phyloP scores from a whole-genome alignment of 53 echinoderm and acorn worm species.

The Pentamera pediparva region DNA sequence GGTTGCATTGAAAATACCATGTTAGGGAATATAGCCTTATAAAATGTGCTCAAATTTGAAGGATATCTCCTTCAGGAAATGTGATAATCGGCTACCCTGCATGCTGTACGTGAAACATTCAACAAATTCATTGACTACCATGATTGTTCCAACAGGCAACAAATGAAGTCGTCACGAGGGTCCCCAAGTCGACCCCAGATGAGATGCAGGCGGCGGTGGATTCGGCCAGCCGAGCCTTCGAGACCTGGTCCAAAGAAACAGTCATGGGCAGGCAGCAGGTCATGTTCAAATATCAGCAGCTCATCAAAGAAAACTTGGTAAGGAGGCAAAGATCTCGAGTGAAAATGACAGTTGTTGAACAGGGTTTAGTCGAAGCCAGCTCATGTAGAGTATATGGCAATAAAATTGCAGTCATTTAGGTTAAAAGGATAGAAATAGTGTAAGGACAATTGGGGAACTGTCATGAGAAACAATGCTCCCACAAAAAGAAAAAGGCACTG shows the following conservation, averaged over 20 bases:
- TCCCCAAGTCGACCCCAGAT: constrained; percentile 75
- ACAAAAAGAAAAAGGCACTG: background rate
- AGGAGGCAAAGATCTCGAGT: background rate
- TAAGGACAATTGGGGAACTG: background rate
- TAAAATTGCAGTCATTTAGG: background rate
- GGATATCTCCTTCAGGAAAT: no score
- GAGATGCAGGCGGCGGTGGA: constrained; percentile 82
- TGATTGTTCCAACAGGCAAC: constrained; percentile 58
- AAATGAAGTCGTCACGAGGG: constrained; percentile 86
- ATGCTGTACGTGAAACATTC: no score
- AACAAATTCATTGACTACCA: no score
- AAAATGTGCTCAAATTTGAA: no score
- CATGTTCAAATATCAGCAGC: constrained; percentile 82
- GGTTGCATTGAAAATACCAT: no score
- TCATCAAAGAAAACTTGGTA: constrained; percentile 89
- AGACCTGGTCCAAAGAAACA: constrained; percentile 58
- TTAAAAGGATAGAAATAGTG: background rate
- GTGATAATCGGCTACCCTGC: no score
- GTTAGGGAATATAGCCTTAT: no score
- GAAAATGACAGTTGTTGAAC: no score
- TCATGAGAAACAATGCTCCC: background rate
- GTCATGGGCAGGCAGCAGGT: constrained; percentile 81
- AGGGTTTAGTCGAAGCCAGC: no score
- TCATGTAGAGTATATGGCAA: background rate
- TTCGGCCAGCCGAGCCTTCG: constrained; percentile 67